Evolutionary conservation across 1,140 invertebrate species (phyloP).

Genomic region (Nephila pilipes): DNA sequence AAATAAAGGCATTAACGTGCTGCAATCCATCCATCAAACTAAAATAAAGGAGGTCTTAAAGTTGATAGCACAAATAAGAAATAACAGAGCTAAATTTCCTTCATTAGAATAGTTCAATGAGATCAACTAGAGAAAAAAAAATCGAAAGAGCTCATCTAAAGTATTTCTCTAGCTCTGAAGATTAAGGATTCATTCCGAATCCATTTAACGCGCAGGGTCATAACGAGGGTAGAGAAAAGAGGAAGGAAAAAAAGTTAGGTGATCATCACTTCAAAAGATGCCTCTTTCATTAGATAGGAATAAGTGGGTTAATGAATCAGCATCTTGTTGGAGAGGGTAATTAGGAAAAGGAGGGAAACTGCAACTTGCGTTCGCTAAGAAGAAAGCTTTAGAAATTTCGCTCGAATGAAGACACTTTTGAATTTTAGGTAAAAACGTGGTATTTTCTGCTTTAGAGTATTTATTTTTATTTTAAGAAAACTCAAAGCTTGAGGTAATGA

Average conservation of each 20-base stretch:
- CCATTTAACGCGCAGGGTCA: constrained; percentile 3
- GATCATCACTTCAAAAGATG: constrained; percentile 50
- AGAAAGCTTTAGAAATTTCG: not conserved
- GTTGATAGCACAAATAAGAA: not conserved
- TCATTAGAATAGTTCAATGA: not conserved
- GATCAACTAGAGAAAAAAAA: not conserved
- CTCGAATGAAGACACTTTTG: too few relatives aligned
- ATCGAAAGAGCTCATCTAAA: not conserved
- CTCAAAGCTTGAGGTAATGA: too few relatives aligned
- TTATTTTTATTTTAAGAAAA: too few relatives aligned
- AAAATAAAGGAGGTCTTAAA: not conserved
- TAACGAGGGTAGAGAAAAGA: constrained; percentile 2
- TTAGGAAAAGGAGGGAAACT: not conserved
- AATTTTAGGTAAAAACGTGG: too few relatives aligned
- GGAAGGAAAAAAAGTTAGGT: not conserved
- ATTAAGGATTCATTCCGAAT: constrained; percentile 41
- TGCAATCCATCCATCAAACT: not conserved
- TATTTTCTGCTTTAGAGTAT: too few relatives aligned
- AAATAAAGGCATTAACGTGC: not conserved
- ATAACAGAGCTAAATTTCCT: not conserved
- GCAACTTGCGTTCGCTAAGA: not conserved
- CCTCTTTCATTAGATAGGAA: constrained; percentile 41
- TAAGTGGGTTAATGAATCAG: constrained; percentile 64
- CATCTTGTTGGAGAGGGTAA: constrained; percentile 54
- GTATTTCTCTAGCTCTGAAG: not conserved